phyloP scores from a whole-genome alignment of 2,888 invertebrate genomes.

The Athalia circularis region DNA sequence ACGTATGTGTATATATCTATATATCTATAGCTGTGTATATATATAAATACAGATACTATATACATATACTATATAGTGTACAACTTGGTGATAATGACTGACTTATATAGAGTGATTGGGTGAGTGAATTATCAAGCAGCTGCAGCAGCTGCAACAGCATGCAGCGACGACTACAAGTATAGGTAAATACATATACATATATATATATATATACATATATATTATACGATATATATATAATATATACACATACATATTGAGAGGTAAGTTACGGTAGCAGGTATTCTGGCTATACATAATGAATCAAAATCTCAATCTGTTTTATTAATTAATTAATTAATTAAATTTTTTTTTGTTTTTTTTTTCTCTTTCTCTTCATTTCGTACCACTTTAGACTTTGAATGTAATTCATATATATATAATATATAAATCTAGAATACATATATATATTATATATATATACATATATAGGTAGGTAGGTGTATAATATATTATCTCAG shows the following conservation, averaged over 20 bases:
- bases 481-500: not conserved
- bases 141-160: too few species aligned
- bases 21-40: not conserved
- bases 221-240: constrained; percentile 33
- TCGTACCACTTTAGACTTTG: not conserved
- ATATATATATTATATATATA: not conserved
- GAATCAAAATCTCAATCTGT: not conserved
- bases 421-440: not conserved
- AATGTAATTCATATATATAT: not conserved
- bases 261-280: not conserved
- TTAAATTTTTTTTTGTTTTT: constrained; percentile 23
- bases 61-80: constrained; percentile 30
- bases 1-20: constrained; percentile 1
- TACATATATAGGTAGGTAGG: not conserved
- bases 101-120: too few species aligned
- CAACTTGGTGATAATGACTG: constrained; percentile 34
- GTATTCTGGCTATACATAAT: constrained; percentile 49
- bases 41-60: constrained; percentile 27
- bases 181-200: constrained; percentile 48
- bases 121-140: too few species aligned
- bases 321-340: too few species aligned
- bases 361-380: constrained; percentile 18
- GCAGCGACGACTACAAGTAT: not conserved
- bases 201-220: constrained; percentile 46
- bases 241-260: not conserved